Conservation (phyloP, 2,113 vertebrate species). For the Tragelaphus imberbis region DNA sequence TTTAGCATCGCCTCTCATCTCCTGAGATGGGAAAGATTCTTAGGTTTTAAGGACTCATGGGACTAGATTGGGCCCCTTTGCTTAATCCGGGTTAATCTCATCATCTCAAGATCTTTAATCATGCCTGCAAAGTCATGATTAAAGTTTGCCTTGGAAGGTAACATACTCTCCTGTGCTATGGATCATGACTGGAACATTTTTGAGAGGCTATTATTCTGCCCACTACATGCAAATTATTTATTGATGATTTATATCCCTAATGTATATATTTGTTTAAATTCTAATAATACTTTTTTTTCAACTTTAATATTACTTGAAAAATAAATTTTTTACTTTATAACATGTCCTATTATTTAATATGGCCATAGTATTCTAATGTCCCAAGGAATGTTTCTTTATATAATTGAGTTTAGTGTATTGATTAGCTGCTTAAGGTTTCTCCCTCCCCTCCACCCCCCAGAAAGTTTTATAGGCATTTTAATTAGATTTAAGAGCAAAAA, state of each 20-base stretch:
- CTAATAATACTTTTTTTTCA: background rate
- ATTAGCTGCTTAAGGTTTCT: background rate
- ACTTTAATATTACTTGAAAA: background rate
- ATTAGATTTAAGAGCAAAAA: background rate
- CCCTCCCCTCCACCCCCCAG: accelerated
- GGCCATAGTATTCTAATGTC: background rate
- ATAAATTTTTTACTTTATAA: background rate
- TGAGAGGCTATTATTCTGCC: background rate
- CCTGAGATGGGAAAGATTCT: background rate
- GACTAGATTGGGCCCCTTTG: background rate
- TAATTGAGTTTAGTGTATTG: background rate
- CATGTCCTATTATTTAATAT: background rate
- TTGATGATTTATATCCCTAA: background rate
- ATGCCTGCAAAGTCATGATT: background rate
- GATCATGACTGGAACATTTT: background rate
- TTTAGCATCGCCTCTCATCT: background rate
- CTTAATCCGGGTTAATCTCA: background rate
- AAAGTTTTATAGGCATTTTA: slow-evolving; percentile 18
- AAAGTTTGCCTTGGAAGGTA: background rate
- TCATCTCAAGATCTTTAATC: background rate
- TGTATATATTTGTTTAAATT: background rate
- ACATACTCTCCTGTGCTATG: background rate
- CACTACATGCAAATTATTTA: background rate
- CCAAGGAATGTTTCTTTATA: background rate
- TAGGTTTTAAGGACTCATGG: background rate